Percentiles rank a stretch among this genome's conserved stretches.
phyloP scores from a whole-genome alignment of 2,113 vertebrate genomes.

The Origma solitaria region DNA sequence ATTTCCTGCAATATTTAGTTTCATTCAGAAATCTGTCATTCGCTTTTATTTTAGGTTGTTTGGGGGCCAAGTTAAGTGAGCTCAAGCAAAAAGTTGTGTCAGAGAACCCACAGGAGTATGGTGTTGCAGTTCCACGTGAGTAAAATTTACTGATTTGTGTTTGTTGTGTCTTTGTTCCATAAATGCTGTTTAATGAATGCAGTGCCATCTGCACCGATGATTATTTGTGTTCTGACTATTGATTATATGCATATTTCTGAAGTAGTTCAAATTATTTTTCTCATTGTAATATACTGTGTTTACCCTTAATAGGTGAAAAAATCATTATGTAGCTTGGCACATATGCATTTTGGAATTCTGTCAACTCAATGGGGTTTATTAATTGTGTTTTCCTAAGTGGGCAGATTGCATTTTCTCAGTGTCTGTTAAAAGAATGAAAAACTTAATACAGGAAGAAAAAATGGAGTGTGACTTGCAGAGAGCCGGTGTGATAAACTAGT shows the following conservation, averaged over 20 bases:
- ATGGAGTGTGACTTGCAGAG: not conserved
- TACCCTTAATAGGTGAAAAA: not conserved
- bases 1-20: not conserved
- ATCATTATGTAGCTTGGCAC: not conserved
- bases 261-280: not conserved
- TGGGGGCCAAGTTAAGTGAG: conserved; percentile 86
- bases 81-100: conserved; percentile 91
- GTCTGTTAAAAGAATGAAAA: not conserved
- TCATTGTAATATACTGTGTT: not conserved
- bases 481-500: not conserved
- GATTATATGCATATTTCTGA: not conserved
- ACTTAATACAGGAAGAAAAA: not conserved
- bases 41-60: conserved; percentile 75
- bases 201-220: not conserved
- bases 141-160: not conserved
- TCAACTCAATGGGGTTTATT: not conserved
- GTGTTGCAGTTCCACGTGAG: conserved; percentile 91
- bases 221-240: not conserved
- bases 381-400: not conserved
- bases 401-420: not conserved
- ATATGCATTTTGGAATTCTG: not conserved
- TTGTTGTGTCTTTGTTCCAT: not conserved
- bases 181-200: not conserved
- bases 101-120: conserved; percentile 86
- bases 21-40: not conserved